Evolutionary conservation across 1,140 invertebrate genomes (phyloP), one percentile per base, ranked within the genome.

Genomic region (Dendroctonus ponderosae): DNA sequence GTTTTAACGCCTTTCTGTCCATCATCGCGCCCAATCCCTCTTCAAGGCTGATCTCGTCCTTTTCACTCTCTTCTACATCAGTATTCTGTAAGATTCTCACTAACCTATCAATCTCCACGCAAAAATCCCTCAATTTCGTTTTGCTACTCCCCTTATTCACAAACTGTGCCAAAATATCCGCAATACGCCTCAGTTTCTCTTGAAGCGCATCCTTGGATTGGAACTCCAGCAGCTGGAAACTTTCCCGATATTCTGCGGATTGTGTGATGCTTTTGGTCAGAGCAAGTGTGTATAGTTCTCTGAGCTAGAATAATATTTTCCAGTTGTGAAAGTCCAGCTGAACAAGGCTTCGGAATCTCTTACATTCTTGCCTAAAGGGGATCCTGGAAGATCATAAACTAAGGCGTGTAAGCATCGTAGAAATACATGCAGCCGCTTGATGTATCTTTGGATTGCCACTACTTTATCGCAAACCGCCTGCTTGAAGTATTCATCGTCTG

Each of bases 351-450:
- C 1, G 7, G 9, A 52, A 9, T 40, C 11, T 15, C 52, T 71
- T 82, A 89, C 87, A 71, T 88, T 82, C 81, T 88, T 89, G 44
- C 89, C 89, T 48, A 91, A 75, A 4, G 86, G 84, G 70, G 84
- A 79, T 53, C 85, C 85, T 39, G 89, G 89, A 65, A 91, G 76
- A 74, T 86, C 83, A 7, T 77, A 75, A 4, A 87, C 81, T 48
- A 91, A 76, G 7, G 79, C 75, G 46, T 85, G 79, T 0, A 92
- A 76, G 70, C 89, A 82, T 78, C 84, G 84, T 41, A 92, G 75
- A 67, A 83, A 81, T 56, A 83, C 74, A 75, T 90, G 85, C 75
- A 91, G 89, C 66, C 82, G 80, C 69, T 83, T 78, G 48, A 89
- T 82, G 70, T 88, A 87, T 26, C 81, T 75, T 70, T 86, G 82